Percentiles rank a stretch among this genome's conserved stretches.
These are phyloP conservation scores for Ecliptopera silaceata DNA, from an alignment of 2,888 invertebrate genomes.

Conservation along the genomic window DNA sequence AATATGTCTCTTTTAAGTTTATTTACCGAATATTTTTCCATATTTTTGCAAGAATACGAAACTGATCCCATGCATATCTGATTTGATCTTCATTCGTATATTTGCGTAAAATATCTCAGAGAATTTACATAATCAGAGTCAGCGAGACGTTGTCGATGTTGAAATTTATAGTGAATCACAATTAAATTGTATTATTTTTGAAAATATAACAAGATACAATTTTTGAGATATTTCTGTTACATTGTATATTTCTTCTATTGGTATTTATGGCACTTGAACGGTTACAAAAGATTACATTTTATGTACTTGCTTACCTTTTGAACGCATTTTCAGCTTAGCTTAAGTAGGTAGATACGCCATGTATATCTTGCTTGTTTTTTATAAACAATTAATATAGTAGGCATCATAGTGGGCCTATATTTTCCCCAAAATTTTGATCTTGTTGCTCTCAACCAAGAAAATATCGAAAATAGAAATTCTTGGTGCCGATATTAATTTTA, in stretches of 20 bases:
- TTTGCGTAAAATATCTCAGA: conserved; percentile 73
- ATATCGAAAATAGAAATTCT: conserved; percentile 1
- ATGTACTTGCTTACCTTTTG: too few species aligned
- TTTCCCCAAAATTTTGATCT: too few species aligned
- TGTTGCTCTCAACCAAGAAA: neutral
- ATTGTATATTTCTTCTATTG: too few species aligned
- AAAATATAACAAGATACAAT: neutral
- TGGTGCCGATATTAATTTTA: conserved; percentile 33
- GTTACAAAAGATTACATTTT: too few species aligned
- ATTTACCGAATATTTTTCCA: conserved; percentile 62
- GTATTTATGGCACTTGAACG: too few species aligned
- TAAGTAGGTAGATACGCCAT: too few species aligned
- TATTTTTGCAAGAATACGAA: conserved; percentile 66
- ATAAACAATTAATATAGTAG: too few species aligned
- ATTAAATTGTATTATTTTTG: conserved; percentile 23
- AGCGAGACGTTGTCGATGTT: conserved; percentile 57
- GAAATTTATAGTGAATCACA: conserved; percentile 55
- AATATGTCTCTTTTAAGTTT: conserved; percentile 53
- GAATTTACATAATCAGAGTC: conserved; percentile 77
- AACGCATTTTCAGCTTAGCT: too few species aligned
- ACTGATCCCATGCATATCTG: conserved; percentile 76
- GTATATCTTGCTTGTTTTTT: too few species aligned
- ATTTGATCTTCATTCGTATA: conserved; percentile 74
- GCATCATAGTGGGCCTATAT: too few species aligned
- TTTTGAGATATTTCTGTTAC: too few species aligned